A percentile compares a stretch with the other conserved stretches of the same genome.
phyloP scores from a whole-genome alignment of 2,888 invertebrate genomes.

The Cryptocephalus moraei region DNA sequence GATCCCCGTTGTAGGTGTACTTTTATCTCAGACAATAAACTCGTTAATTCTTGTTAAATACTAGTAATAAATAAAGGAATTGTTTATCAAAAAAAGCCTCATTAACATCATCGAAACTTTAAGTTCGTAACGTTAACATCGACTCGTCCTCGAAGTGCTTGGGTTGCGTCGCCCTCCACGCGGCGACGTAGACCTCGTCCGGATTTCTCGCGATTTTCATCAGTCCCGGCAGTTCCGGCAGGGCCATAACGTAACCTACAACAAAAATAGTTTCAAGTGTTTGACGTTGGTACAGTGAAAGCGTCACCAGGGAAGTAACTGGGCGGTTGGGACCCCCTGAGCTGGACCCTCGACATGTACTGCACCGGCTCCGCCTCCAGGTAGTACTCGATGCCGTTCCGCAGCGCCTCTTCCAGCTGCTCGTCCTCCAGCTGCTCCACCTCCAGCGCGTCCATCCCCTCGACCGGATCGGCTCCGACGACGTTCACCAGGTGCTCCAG shows the following conservation, averaged over 20 bases:
- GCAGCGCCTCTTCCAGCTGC: conserved; percentile 15
- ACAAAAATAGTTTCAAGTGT: too few relatives aligned
- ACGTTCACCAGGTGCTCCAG: conserved; percentile 22
- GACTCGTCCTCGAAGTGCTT: conserved; percentile 30
- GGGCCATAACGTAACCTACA: conserved; percentile 30
- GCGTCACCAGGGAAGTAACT: conserved; percentile 33
- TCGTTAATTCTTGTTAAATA: too few relatives aligned
- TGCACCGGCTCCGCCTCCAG: conserved; percentile 29
- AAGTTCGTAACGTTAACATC: conserved; percentile 4
- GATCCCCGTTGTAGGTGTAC: too few relatives aligned
- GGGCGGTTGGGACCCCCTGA: conserved; percentile 31
- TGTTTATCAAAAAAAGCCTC: too few relatives aligned
- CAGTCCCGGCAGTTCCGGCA: conserved; percentile 29
- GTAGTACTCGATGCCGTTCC: conserved; percentile 30
- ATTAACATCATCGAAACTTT: too few relatives aligned
- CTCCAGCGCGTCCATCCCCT: conserved; percentile 18
- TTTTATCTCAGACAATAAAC: too few relatives aligned
- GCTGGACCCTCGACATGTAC: conserved; percentile 30
- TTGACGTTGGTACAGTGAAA: too few relatives aligned
- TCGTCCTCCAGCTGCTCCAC: conserved; percentile 16
- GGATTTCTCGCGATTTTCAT: conserved; percentile 28
- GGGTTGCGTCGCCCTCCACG: conserved; percentile 33
- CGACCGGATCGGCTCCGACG: conserved; percentile 23
- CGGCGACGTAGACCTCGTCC: conserved; percentile 28
- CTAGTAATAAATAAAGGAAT: too few relatives aligned